Percentiles rank a stretch among this genome's conserved stretches.
phyloP scores from a whole-genome alignment of 2,113 vertebrate species.

The Cryptotis parvus region DNA sequence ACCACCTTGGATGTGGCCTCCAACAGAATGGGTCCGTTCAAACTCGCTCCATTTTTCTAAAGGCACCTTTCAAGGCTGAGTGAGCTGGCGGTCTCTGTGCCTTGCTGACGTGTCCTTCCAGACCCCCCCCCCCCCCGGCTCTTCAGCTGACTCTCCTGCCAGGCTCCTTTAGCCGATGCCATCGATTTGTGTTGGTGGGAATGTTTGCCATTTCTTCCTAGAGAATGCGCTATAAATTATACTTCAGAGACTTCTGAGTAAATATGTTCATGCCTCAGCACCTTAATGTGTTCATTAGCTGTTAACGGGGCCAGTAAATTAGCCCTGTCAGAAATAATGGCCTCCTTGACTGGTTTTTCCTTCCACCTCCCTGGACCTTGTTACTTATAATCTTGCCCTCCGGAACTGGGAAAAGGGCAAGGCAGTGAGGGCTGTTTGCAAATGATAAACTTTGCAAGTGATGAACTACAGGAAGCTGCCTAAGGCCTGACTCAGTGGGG shows the following conservation, averaged over 20 bases:
- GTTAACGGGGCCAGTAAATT: constrained; percentile 90
- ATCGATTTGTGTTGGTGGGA: constrained; percentile 82
- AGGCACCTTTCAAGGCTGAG: constrained; percentile 80
- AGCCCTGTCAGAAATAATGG: constrained; percentile 89
- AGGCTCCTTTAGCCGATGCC: constrained; percentile 67
- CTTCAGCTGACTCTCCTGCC: constrained; percentile 80
- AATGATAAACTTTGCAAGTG: constrained; percentile 65
- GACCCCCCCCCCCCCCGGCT: constrained; percentile 68
- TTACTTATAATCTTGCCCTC: constrained; percentile 66
- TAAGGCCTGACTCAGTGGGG: neutral
- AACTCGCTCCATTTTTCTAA: constrained; percentile 76
- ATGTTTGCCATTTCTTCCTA: constrained; percentile 84
- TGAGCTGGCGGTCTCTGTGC: constrained; percentile 80
- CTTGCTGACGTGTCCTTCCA: constrained; percentile 66
- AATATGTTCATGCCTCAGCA: constrained; percentile 90
- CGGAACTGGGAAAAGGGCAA: constrained; percentile 36
- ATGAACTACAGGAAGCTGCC: neutral
- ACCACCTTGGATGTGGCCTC: constrained; percentile 74
- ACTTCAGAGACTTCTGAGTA: constrained; percentile 87
- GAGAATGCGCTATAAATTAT: constrained; percentile 88
- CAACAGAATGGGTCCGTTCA: constrained; percentile 60
- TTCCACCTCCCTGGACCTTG: constrained; percentile 60
- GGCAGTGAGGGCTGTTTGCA: constrained; percentile 65
- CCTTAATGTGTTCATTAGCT: constrained; percentile 90
- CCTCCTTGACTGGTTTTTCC: constrained; percentile 81